phyloP scores from a whole-genome alignment of 2,797 vertebrate genomes.

The Botia almorhae region DNA sequence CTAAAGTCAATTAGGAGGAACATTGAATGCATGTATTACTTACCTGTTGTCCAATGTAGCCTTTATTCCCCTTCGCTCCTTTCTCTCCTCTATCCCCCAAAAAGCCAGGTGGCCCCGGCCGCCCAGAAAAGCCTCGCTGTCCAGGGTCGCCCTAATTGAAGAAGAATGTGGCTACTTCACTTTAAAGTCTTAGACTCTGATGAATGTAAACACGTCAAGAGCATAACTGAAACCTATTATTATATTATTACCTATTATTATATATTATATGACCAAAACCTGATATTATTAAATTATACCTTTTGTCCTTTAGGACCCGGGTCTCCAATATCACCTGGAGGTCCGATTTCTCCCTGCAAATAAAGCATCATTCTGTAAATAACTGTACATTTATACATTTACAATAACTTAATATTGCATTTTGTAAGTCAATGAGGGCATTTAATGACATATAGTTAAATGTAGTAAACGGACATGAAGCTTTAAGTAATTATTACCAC shows the following conservation, averaged over 20 bases:
- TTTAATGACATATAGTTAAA: neutral
- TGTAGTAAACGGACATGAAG: neutral
- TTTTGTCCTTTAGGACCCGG: conserved; percentile 70
- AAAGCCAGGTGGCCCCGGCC: conserved; percentile 68
- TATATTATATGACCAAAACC: no score
- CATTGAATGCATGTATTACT: conserved; percentile 46
- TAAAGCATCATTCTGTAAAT: conserved; percentile 10
- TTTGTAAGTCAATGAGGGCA: neutral
- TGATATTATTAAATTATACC: conserved; percentile 53
- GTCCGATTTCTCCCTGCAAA: conserved; percentile 66
- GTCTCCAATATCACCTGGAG: conserved; percentile 63
- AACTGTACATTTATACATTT: neutral
- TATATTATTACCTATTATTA: neutral
- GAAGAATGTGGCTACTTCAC: neutral
- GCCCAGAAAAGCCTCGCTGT: conserved; percentile 70
- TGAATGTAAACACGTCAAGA: neutral
- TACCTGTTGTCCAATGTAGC: conserved; percentile 77
- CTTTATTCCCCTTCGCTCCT: conserved; percentile 80
- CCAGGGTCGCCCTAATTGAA: conserved; percentile 75
- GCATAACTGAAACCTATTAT: neutral
- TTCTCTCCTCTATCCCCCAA: conserved; percentile 70
- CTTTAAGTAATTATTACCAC: conserved; percentile 5
- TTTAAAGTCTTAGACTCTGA: neutral
- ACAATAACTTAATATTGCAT: neutral
- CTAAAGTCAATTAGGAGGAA: no score